Conservation (phyloP, 2,888 invertebrate species). For the Cephus pygmeus region DNA sequence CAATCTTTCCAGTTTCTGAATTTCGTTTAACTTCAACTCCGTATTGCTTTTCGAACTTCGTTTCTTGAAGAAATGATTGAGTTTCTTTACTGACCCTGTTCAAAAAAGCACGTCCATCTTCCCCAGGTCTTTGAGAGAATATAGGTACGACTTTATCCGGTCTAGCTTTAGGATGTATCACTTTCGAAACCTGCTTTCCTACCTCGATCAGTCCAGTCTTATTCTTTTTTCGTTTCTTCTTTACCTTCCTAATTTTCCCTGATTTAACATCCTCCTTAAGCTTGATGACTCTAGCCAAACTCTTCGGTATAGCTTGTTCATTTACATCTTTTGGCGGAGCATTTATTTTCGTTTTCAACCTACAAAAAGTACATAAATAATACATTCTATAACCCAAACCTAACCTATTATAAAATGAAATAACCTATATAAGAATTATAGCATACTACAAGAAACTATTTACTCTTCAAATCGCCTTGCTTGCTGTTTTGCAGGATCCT, state of each 20-base stretch:
- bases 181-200: slow-evolving; percentile 31
- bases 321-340: slow-evolving; percentile 78
- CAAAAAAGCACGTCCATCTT: slow-evolving; percentile 74
- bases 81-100: slow-evolving; percentile 75
- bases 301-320: slow-evolving; percentile 80
- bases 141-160: slow-evolving; percentile 68
- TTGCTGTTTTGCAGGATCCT: slow-evolving; percentile 80
- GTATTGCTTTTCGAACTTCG: slow-evolving; percentile 73
- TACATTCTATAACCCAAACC: neutral
- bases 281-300: slow-evolving; percentile 74
- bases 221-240: slow-evolving; percentile 52
- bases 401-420: slow-evolving; percentile 10
- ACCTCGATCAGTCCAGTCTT: slow-evolving; percentile 52
- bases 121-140: slow-evolving; percentile 73
- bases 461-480: slow-evolving; percentile 75
- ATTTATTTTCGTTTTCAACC: slow-evolving; percentile 79
- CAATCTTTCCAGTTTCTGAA: slow-evolving; percentile 67
- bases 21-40: slow-evolving; percentile 71
- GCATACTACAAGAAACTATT: slow-evolving; percentile 29
- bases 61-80: slow-evolving; percentile 72
- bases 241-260: slow-evolving; percentile 61
- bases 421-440: slow-evolving; percentile 25
- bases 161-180: slow-evolving; percentile 46
- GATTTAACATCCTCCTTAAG: slow-evolving; percentile 68
- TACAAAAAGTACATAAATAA: slow-evolving; percentile 48